A percentile compares a stretch with the other conserved stretches of the same genome.
Conservation (phyloP, 2,888 invertebrate species). For the Bugula neritina region DNA sequence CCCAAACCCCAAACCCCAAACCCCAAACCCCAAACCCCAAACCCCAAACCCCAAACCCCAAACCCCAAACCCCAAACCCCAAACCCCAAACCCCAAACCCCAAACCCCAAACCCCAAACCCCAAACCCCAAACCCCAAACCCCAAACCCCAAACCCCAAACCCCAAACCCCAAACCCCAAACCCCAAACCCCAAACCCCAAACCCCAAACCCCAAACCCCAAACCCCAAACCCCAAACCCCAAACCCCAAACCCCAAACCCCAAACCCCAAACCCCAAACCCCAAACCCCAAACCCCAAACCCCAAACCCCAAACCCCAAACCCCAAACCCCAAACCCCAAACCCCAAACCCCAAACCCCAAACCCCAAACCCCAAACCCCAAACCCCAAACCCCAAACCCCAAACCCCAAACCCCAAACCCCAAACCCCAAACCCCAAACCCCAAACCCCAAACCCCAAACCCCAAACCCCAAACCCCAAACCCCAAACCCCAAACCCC, state of each 20-base stretch:
- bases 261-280: neutral
- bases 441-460: neutral
- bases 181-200: neutral
- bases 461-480: neutral
- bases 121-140: neutral
- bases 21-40: neutral
- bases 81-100: neutral
- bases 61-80: neutral
- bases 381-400: neutral
- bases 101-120: neutral
- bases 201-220: neutral
- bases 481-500: neutral
- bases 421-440: neutral
- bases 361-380: neutral
- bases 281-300: neutral
- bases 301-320: neutral
- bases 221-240: neutral
- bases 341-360: neutral
- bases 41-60: neutral
- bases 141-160: neutral
- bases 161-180: neutral
- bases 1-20: neutral
- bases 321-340: neutral
- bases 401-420: neutral
- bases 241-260: neutral